Conservation (phyloP, 2,797 vertebrate genomes). For the Danio tinwini region DNA sequence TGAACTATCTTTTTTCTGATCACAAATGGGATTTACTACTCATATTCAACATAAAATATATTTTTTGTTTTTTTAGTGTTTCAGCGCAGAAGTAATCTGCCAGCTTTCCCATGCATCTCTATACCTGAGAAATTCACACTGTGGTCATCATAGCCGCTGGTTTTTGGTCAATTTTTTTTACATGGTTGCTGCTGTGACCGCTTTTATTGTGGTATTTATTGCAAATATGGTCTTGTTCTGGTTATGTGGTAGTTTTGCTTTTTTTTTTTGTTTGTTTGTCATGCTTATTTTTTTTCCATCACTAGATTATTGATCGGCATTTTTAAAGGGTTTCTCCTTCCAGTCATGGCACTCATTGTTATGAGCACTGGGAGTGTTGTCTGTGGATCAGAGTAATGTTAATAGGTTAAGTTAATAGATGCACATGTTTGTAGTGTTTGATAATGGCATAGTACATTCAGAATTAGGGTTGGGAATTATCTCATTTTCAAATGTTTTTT, state of each 20-base stretch:
- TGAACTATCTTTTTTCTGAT: neutral
- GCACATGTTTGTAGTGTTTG: neutral
- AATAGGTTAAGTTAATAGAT: slow-evolving; percentile 7
- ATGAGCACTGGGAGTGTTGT: slow-evolving; percentile 19
- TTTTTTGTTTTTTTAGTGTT: neutral
- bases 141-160: neutral
- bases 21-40: neutral
- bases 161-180: neutral
- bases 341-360: slow-evolving; percentile 22
- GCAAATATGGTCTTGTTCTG: slow-evolving; percentile 15
- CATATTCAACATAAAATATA: neutral
- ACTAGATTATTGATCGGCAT: slow-evolving; percentile 23
- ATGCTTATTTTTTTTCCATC: slow-evolving; percentile 14
- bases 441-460: neutral
- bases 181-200: neutral
- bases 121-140: neutral
- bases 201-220: slow-evolving; percentile 27
- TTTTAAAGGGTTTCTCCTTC: slow-evolving; percentile 33
- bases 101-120: slow-evolving; percentile 9
- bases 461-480: slow-evolving; percentile 31
- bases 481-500: neutral
- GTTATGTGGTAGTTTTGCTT: slow-evolving; percentile 19
- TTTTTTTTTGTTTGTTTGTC: neutral
- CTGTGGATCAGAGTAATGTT: slow-evolving; percentile 20
- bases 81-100: neutral